Evolutionary conservation across 2,888 invertebrate genomes (phyloP).

Genomic region (Phalera bucephala): DNA sequence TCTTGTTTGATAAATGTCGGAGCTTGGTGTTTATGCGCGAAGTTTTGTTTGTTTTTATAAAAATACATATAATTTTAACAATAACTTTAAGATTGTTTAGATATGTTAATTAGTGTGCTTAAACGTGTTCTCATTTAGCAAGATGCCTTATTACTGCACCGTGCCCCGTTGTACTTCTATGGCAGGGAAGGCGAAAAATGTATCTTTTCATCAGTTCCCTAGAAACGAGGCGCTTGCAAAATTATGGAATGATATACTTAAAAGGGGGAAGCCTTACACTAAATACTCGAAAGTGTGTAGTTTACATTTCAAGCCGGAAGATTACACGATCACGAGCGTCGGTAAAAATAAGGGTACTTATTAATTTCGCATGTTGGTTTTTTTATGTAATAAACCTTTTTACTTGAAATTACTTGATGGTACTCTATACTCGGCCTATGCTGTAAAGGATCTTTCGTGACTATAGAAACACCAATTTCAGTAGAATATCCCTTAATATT

Average conservation of each 20-base stretch:
- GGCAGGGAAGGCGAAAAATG: slow-evolving; percentile 78
- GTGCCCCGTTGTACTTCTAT: slow-evolving; percentile 78
- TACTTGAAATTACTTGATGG: too few relatives aligned
- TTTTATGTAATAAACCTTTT: too few relatives aligned
- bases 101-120: slow-evolving; percentile 50
- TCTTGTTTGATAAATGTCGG: slow-evolving; percentile 45
- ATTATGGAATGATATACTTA: slow-evolving; percentile 72
- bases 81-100: slow-evolving; percentile 31
- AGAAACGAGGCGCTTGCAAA: slow-evolving; percentile 68
- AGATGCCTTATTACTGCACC: slow-evolving; percentile 79
- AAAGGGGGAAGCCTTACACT: slow-evolving; percentile 76
- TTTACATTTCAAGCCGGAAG: slow-evolving; percentile 70
- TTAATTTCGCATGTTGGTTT: slow-evolving; percentile 14
- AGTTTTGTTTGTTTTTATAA: slow-evolving; percentile 71
- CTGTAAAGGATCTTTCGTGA: too few relatives aligned
- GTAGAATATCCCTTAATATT: too few relatives aligned
- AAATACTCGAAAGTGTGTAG: slow-evolving; percentile 81
- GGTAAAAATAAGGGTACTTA: slow-evolving; percentile 73
- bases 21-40: slow-evolving; percentile 70
- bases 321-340: slow-evolving; percentile 71
- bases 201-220: slow-evolving; percentile 77
- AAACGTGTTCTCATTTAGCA: slow-evolving; percentile 42
- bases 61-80: slow-evolving; percentile 30
- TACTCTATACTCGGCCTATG: too few relatives aligned
- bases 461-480: too few relatives aligned